Evolutionary conservation across 2,113 vertebrate species (phyloP).

Genomic region (Oreamnos americanus): DNA sequence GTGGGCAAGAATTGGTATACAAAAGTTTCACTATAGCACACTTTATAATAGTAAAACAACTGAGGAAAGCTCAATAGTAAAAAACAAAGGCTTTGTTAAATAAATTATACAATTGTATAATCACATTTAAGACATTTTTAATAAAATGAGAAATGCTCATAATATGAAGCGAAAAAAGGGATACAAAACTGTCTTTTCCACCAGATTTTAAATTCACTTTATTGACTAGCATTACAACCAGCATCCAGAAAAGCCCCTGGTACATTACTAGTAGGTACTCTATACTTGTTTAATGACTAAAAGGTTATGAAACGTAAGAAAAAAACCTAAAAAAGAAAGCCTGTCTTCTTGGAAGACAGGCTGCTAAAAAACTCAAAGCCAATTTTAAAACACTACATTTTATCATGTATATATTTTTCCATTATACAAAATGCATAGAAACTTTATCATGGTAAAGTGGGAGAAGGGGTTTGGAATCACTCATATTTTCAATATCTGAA

Average conservation of each 20-base stretch:
- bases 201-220: neutral
- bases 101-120: neutral
- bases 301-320: neutral
- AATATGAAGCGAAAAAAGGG: neutral
- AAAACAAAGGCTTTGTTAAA: neutral
- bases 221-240: neutral
- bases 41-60: neutral
- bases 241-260: neutral
- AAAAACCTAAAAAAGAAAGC: neutral
- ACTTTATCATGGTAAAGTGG: neutral
- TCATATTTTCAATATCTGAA: neutral
- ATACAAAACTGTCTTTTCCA: neutral
- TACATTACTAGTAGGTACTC: neutral
- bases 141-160: neutral
- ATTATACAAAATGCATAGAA: neutral
- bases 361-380: slow-evolving; percentile 26
- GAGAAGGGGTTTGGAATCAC: neutral
- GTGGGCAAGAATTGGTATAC: neutral
- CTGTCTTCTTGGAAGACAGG: neutral
- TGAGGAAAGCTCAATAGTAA: neutral
- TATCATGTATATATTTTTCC: neutral
- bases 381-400: neutral
- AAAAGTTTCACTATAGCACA: neutral
- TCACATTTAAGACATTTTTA: neutral
- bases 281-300: neutral